These are phyloP conservation scores for Eutolmus rufibarbis DNA, from an alignment of 2,888 invertebrate genomes.

Conservation along the genomic window DNA sequence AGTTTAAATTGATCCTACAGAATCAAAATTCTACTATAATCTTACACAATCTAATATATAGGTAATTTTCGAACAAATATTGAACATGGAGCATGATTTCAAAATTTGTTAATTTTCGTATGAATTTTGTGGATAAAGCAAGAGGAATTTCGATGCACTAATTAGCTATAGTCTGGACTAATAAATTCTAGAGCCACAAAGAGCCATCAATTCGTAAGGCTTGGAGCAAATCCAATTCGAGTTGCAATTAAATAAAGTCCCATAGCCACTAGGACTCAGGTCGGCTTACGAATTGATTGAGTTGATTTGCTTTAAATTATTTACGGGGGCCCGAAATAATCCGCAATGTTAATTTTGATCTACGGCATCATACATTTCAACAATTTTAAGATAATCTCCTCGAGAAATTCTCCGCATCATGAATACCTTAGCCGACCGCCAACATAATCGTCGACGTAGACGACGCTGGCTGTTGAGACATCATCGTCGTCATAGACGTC, in stretches of 20 bases:
- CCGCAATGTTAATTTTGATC: slow-evolving; percentile 21
- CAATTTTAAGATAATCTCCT: slow-evolving; percentile 19
- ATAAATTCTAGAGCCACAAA: neutral
- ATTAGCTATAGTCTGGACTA: neutral
- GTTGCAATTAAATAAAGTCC: neutral
- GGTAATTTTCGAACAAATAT: neutral
- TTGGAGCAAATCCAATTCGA: neutral
- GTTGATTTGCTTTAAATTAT: neutral
- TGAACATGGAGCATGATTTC: neutral
- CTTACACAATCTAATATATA: neutral
- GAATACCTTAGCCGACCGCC: neutral
- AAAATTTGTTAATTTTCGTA: neutral
- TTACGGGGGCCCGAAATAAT: neutral
- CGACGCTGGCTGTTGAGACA: neutral
- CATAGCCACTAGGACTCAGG: neutral
- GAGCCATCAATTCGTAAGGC: neutral
- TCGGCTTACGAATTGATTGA: neutral
- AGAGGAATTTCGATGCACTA: neutral
- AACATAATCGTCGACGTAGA: neutral
- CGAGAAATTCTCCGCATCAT: slow-evolving; percentile 11
- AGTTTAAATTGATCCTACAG: no score
- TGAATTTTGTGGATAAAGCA: neutral
- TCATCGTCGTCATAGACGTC: neutral
- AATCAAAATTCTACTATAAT: no score
- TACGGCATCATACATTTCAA: neutral